phyloP scores from a whole-genome alignment of 2,113 vertebrate genomes.

The Paratilapia polleni region DNA sequence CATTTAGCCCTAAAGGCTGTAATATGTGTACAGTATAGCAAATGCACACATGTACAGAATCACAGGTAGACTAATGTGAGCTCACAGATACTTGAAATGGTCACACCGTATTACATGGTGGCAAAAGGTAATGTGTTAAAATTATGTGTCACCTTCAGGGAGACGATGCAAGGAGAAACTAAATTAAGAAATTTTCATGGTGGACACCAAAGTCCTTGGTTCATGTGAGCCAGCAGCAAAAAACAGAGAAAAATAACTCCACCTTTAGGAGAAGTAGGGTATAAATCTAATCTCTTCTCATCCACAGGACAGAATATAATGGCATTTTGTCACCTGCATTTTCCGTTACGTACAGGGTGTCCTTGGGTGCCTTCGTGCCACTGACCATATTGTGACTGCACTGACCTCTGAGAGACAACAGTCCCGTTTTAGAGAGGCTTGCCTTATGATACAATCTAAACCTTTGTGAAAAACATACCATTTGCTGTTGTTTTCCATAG shows the following conservation, averaged over 20 bases:
- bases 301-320: neutral
- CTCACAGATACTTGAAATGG: neutral
- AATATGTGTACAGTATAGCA: neutral
- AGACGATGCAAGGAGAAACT: neutral
- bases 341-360: neutral
- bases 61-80: neutral
- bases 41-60: neutral
- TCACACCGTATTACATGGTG: neutral
- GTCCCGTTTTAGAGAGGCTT: neutral
- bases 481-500: neutral
- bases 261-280: neutral
- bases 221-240: neutral
- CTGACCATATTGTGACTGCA: neutral
- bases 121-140: neutral
- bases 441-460: too few species aligned
- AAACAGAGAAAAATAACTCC: neutral
- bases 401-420: neutral
- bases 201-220: neutral
- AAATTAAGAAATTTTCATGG: neutral
- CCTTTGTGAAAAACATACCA: too few species aligned
- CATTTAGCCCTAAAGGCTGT: conserved; percentile 4
- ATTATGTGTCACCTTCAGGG: neutral
- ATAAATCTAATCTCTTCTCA: neutral
- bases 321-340: neutral
- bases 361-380: too few species aligned